These are phyloP conservation scores for Muscicapa comitata DNA, from an alignment of 2,797 vertebrate genomes.

Conservation along the genomic window DNA sequence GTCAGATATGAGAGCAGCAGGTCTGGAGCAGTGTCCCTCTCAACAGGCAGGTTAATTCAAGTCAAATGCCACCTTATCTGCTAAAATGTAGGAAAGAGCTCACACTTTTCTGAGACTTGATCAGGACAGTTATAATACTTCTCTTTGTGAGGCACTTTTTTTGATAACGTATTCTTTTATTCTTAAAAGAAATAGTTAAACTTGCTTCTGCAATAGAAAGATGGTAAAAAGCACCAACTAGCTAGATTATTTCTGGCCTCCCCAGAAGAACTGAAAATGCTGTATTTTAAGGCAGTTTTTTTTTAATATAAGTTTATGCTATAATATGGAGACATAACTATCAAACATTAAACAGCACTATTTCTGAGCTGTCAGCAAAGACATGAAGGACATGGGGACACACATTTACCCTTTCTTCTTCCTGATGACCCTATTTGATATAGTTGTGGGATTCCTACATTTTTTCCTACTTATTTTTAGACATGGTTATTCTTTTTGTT, in stretches of 20 bases:
- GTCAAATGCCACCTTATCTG: neutral
- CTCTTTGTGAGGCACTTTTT: neutral
- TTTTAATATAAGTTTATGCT: neutral
- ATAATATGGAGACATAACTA: neutral
- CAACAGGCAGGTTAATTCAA: neutral
- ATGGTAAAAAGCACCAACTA: neutral
- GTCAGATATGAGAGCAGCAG: conserved; percentile 20
- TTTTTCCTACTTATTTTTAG: conserved; percentile 8
- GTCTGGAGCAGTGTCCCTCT: neutral
- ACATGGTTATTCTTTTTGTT: conserved; percentile 25
- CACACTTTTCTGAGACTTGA: neutral
- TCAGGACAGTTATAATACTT: neutral
- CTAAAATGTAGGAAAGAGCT: neutral
- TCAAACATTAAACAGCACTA: neutral
- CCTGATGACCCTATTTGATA: neutral
- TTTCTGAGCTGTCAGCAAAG: neutral
- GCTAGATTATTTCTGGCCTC: neutral
- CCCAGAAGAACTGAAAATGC: neutral
- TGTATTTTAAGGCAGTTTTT: neutral
- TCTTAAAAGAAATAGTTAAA: neutral
- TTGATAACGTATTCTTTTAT: neutral
- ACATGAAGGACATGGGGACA: neutral
- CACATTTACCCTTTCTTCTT: neutral
- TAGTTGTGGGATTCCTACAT: neutral
- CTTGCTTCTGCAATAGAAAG: neutral